Conservation (phyloP, 2,888 invertebrate genomes). For the Dichetophora obliterata region DNA sequence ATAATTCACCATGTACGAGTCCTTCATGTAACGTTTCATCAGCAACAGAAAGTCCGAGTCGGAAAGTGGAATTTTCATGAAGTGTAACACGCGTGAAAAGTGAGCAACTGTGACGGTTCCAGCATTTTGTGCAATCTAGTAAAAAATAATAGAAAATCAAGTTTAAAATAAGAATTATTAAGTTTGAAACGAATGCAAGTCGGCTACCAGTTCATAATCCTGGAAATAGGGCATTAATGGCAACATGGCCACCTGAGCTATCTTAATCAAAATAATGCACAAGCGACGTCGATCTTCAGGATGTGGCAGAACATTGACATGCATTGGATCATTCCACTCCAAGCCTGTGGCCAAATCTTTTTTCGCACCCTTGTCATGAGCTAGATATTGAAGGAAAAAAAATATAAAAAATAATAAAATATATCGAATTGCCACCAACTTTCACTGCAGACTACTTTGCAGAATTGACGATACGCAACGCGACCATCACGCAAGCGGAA, state of each 20-base stretch:
- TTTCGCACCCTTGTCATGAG: slow-evolving; percentile 50
- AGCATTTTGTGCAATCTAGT: slow-evolving; percentile 79
- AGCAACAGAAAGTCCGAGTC: slow-evolving; percentile 81
- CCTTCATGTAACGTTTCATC: slow-evolving; percentile 81
- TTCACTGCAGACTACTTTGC: slow-evolving; percentile 75
- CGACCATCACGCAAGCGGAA: slow-evolving; percentile 85
- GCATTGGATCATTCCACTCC: slow-evolving; percentile 80
- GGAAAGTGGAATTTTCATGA: slow-evolving; percentile 78
- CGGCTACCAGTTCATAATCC: slow-evolving; percentile 67
- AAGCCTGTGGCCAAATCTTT: slow-evolving; percentile 72
- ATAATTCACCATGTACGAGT: slow-evolving; percentile 83
- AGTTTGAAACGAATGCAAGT: neutral
- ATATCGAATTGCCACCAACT: slow-evolving; percentile 52
- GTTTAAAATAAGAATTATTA: neutral
- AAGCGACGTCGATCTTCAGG: slow-evolving; percentile 78
- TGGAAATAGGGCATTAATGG: slow-evolving; percentile 77
- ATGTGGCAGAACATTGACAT: slow-evolving; percentile 75
- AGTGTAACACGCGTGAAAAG: slow-evolving; percentile 81
- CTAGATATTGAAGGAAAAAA: slow-evolving; percentile 55
- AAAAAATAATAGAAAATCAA: neutral
- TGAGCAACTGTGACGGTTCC: slow-evolving; percentile 84
- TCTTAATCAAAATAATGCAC: slow-evolving; percentile 80
- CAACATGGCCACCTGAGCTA: slow-evolving; percentile 76
- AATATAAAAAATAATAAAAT: slow-evolving; percentile 40
- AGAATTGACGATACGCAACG: slow-evolving; percentile 81